These are phyloP conservation scores for Salvator merianae DNA, from an alignment of 2,113 vertebrate genomes.

Conservation along the genomic window DNA sequence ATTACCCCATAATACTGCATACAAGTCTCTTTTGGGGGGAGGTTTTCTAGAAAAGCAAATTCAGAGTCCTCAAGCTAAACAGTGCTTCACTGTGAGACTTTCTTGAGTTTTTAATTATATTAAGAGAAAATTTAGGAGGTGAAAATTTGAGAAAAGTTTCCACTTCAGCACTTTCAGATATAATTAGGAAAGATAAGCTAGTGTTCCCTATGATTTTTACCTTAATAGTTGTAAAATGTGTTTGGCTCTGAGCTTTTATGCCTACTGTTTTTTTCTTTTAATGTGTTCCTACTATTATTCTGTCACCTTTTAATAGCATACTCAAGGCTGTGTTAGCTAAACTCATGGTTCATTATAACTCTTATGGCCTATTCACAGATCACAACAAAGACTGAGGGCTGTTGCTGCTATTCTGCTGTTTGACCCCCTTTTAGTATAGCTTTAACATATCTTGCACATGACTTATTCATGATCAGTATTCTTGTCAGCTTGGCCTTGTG, in stretches of 20 bases:
- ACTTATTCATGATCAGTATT: too few species aligned
- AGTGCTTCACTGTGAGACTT: neutral
- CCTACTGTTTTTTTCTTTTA: neutral
- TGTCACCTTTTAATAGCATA: neutral
- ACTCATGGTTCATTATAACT: neutral
- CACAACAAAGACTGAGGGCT: neutral
- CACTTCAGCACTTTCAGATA: neutral
- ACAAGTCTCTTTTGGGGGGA: neutral
- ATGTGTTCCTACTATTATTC: neutral
- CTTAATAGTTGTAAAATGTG: neutral
- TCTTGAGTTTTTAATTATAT: conserved; percentile 1
- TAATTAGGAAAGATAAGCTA: neutral
- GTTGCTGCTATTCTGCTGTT: neutral
- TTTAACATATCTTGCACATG: too few species aligned
- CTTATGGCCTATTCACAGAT: neutral
- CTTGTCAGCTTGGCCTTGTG: too few species aligned
- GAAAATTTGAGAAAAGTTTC: neutral
- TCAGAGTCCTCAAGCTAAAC: neutral
- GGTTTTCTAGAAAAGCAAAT: neutral
- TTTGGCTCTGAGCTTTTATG: neutral
- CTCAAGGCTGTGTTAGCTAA: neutral
- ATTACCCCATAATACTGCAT: conserved; percentile 14
- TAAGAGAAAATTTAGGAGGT: neutral
- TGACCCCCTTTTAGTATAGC: too few species aligned
- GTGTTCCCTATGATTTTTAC: neutral